These are phyloP conservation scores for Alloscopus bannaensis DNA, from an alignment of 2,888 invertebrate genomes.

Conservation along the genomic window DNA sequence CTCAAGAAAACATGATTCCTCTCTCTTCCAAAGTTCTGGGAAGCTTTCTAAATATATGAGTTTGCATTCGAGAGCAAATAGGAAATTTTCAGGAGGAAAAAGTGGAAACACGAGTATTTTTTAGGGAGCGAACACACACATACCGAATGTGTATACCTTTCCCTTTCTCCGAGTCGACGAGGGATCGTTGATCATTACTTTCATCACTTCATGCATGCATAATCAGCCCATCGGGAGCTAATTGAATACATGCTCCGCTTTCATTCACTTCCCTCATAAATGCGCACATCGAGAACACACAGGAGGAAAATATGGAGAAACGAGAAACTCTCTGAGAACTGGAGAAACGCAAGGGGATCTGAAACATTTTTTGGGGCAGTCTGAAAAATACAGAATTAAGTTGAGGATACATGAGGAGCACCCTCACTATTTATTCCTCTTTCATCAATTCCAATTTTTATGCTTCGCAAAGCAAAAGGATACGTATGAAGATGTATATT, in stretches of 20 bases:
- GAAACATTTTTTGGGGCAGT: too few relatives aligned
- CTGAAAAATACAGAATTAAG: too few relatives aligned
- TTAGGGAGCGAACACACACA: neutral
- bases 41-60: neutral
- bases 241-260: slow-evolving; percentile 52
- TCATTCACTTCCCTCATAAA: neutral
- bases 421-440: too few relatives aligned
- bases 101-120: neutral
- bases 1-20: neutral
- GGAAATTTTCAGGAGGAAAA: too few relatives aligned
- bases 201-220: slow-evolving; percentile 67
- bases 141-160: neutral
- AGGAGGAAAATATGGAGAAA: neutral
- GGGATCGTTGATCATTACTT: slow-evolving; percentile 62
- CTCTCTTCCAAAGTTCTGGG: neutral
- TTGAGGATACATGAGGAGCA: too few relatives aligned
- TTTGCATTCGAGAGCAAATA: too few relatives aligned
- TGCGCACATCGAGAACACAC: neutral
- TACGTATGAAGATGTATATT: too few relatives aligned
- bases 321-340: neutral
- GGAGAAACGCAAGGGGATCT: too few relatives aligned
- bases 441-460: too few relatives aligned
- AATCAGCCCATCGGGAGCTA: slow-evolving; percentile 64
- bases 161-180: neutral
- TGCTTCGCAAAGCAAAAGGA: too few relatives aligned